Evolutionary conservation across 1,140 invertebrate species (phyloP), one percentile per base, ranked within the genome.

Genomic region (Hyles vespertilio): DNA sequence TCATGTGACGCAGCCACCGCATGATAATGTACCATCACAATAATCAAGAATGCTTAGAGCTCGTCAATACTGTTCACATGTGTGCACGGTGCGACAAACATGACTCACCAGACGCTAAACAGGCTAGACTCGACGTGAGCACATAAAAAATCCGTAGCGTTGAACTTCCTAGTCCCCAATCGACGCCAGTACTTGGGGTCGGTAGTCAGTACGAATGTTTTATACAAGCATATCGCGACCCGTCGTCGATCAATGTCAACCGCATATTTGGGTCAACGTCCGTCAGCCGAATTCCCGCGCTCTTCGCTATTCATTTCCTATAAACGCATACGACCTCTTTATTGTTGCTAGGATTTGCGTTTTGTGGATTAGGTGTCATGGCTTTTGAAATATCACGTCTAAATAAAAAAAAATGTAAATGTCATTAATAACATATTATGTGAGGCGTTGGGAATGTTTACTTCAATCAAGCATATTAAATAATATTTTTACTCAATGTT

Each of bases 191-290:
- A 60, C 51, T n/a, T 53, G 51, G 36, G 47, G 43, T 58, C 55
- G 54, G 45, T 32, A 59, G 55, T 54, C 54, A 54, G 64, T 65
- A 73, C 74, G 66, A 77, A 77, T 81, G 77, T 83, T 84, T 79
- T 79, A 82, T 80, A 77, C 73, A 74, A 72, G 74, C 72, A 76
- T 81, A 84, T 83, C 75, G 75, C 75, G 78, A 76, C 74, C 65
- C 74, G 71, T 84, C 84, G 81, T 87, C 82, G 84, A 87, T 87
- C 84, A 87, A 87, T 87, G 84, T 87, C 84, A 87, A 84, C 81
- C 81, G 78, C 84, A 84, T 87, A 87, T 87, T 84, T 87, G 69
- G 84, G 84, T 87, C 82, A 85, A 79, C 82, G 84, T 77, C 84
- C 84, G 81, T 76, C 77, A 72, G 67, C 76, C 76, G 75, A 82